Conservation (phyloP, 1,140 invertebrate genomes). For the Geopemphigus sp. region DNA sequence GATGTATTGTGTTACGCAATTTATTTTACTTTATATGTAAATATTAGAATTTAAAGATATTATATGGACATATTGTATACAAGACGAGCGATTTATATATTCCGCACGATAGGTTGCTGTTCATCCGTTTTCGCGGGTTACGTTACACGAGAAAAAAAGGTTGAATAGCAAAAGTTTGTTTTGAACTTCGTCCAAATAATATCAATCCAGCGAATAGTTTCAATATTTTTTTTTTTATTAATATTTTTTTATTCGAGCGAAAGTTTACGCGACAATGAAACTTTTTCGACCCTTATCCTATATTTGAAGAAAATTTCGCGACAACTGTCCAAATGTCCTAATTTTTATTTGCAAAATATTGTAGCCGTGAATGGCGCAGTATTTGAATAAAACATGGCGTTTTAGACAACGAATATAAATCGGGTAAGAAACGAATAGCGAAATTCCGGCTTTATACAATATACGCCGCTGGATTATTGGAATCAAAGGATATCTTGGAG, state of each 20-base stretch:
- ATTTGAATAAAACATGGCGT: constrained; percentile 25
- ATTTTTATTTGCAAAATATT: neutral
- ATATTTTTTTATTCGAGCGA: neutral
- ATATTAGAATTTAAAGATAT: no score
- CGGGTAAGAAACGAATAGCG: constrained; percentile 15
- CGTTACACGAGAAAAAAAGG: constrained; percentile 1
- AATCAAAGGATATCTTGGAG: constrained; percentile 23
- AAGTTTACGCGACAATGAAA: constrained; percentile 40
- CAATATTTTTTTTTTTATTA: constrained; percentile 14
- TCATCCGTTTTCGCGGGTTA: neutral
- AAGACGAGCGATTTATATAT: neutral
- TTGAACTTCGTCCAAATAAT: constrained; percentile 5
- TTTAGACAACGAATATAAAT: constrained; percentile 25
- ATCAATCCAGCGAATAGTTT: constrained; percentile 21
- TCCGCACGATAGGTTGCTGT: neutral
- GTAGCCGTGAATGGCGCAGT: neutral
- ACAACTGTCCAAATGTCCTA: neutral
- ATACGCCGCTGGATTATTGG: neutral
- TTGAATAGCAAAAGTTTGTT: constrained; percentile 34
- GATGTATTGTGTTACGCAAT: no score
- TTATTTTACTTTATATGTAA: no score
- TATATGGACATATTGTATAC: no score
- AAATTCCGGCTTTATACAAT: constrained; percentile 19
- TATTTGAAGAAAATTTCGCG: constrained; percentile 3
- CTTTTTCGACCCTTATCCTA: constrained; percentile 20